Evolutionary conservation across 2,113 vertebrate species (phyloP).

Genomic region (Dasypus novemcinctus): DNA sequence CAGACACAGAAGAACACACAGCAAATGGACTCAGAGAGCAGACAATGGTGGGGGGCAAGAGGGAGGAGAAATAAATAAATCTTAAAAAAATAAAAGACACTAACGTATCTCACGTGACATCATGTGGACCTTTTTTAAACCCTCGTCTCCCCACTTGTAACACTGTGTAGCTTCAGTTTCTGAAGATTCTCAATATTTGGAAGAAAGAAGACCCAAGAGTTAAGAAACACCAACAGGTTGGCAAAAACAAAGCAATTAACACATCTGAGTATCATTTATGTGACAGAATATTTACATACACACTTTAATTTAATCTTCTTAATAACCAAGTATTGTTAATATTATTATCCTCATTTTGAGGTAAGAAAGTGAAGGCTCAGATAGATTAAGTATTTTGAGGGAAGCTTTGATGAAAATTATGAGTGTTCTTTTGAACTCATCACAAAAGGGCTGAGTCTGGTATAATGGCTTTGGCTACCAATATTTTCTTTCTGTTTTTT

Average conservation of each 20-base stretch:
- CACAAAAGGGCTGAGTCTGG: background rate
- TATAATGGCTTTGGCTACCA: background rate
- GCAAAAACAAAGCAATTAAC: background rate
- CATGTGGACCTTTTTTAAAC: background rate
- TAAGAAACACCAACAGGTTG: background rate
- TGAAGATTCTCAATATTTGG: background rate
- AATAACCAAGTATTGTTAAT: background rate
- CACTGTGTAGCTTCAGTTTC: background rate
- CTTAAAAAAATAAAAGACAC: too few relatives aligned
- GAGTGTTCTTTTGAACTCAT: background rate
- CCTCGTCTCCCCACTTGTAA: background rate
- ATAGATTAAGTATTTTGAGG: background rate
- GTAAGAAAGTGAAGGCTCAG: background rate
- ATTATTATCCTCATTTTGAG: background rate
- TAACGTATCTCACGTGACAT: background rate
- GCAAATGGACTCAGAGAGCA: too few relatives aligned
- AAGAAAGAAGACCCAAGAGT: background rate
- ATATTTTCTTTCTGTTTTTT: background rate
- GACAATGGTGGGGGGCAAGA: too few relatives aligned
- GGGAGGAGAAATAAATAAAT: too few relatives aligned
- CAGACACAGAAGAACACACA: too few relatives aligned
- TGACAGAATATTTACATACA: background rate
- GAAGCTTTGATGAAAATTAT: background rate
- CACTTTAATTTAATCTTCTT: background rate
- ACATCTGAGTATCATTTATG: background rate